Conservation (phyloP, 2,113 vertebrate genomes). For the Illadopsis cleaveri region DNA sequence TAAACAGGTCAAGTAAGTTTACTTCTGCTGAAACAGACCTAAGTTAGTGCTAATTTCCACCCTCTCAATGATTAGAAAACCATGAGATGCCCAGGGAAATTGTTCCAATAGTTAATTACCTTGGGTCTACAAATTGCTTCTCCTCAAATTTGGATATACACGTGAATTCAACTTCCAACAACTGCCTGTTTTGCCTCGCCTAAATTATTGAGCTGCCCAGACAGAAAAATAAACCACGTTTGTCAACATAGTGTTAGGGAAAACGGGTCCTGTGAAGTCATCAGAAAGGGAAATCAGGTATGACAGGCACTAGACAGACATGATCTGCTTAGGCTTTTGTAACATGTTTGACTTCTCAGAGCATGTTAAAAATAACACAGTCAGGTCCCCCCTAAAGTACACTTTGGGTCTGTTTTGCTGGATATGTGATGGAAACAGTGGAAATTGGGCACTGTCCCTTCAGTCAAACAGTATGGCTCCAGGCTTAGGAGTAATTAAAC, state of each 20-base stretch:
- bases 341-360: neutral
- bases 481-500: neutral
- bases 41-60: neutral
- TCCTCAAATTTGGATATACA: neutral
- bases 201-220: neutral
- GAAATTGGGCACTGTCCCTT: neutral
- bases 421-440: neutral
- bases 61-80: neutral
- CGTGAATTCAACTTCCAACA: neutral
- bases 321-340: neutral
- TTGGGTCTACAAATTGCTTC: neutral
- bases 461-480: neutral
- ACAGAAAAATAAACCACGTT: neutral
- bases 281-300: neutral
- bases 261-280: neutral
- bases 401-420: neutral
- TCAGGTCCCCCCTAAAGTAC: rapidly evolving
- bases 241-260: neutral
- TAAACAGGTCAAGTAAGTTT: neutral
- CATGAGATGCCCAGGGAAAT: neutral
- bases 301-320: neutral
- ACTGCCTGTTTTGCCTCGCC: neutral
- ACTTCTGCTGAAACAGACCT: neutral
- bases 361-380: neutral
- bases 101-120: neutral